Conservation (phyloP, 2,113 vertebrate genomes). For the Solea senegalensis region DNA sequence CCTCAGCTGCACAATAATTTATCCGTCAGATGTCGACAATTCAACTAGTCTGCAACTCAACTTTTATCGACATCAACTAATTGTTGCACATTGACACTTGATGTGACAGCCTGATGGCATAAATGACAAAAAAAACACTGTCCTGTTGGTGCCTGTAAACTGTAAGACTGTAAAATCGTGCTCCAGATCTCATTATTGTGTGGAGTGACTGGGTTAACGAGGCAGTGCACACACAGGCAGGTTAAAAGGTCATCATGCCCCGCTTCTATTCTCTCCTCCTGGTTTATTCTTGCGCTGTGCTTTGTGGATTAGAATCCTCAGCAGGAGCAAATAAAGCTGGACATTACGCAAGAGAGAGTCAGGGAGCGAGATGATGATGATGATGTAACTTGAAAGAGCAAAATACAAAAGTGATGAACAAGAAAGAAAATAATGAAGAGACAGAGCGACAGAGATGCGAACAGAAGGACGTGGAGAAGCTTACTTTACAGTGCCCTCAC, state of each 20-base stretch:
- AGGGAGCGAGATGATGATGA: constrained; percentile 50
- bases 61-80: too few relatives aligned
- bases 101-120: constrained; percentile 30
- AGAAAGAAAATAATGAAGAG: constrained; percentile 16
- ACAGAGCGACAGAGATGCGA: constrained; percentile 24
- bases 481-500: constrained; percentile 3
- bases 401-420: constrained; percentile 49
- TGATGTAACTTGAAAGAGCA: constrained; percentile 73
- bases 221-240: constrained; percentile 46
- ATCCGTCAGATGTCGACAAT: too few relatives aligned
- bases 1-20: too few relatives aligned
- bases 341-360: constrained; percentile 78
- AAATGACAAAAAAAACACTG: constrained; percentile 25
- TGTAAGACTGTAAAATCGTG: constrained; percentile 23
- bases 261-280: constrained; percentile 44
- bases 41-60: too few relatives aligned
- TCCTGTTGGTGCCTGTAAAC: constrained; percentile 41
- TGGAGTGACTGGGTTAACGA: constrained; percentile 66
- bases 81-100: constrained; percentile 17
- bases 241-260: constrained; percentile 55
- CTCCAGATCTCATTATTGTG: constrained; percentile 64
- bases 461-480: constrained; percentile 7
- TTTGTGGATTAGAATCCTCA: constrained; percentile 77
- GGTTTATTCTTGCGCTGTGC: constrained; percentile 60
- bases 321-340: constrained; percentile 80